Evolutionary conservation across 2,888 invertebrate species (phyloP).

Genomic region (Alitta virens): DNA sequence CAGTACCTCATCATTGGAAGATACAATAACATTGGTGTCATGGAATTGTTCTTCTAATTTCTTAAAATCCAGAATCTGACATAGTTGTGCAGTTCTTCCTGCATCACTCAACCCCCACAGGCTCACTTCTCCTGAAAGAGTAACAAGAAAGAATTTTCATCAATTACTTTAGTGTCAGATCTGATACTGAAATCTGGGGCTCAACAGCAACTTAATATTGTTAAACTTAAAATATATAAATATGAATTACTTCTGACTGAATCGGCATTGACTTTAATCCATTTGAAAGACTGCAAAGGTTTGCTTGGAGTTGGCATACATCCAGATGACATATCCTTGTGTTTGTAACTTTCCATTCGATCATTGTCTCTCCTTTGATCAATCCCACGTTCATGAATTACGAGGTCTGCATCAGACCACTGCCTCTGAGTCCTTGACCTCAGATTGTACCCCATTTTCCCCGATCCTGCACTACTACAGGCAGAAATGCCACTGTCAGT

Average conservation of each 20-base stretch:
- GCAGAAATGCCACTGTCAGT: constrained; percentile 19
- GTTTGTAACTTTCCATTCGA: too few species aligned
- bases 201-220: background rate
- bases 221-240: background rate
- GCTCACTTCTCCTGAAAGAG: constrained; percentile 15
- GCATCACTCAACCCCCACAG: constrained; percentile 13
- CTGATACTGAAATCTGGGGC: background rate
- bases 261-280: constrained; percentile 9
- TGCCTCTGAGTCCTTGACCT: too few species aligned
- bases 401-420: too few species aligned
- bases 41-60: constrained; percentile 7
- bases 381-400: too few species aligned
- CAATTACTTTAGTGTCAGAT: too few species aligned
- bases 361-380: too few species aligned
- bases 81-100: background rate
- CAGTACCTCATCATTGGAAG: constrained; percentile 9
- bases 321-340: too few species aligned
- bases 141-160: too few species aligned
- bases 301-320: background rate
- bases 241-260: constrained; percentile 8
- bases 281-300: constrained; percentile 9
- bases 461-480: background rate
- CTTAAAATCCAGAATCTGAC: constrained; percentile 3
- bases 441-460: background rate
- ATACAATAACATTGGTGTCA: background rate